phyloP scores from a whole-genome alignment of 2,113 vertebrate genomes.

The Gambusia holbrooki region DNA sequence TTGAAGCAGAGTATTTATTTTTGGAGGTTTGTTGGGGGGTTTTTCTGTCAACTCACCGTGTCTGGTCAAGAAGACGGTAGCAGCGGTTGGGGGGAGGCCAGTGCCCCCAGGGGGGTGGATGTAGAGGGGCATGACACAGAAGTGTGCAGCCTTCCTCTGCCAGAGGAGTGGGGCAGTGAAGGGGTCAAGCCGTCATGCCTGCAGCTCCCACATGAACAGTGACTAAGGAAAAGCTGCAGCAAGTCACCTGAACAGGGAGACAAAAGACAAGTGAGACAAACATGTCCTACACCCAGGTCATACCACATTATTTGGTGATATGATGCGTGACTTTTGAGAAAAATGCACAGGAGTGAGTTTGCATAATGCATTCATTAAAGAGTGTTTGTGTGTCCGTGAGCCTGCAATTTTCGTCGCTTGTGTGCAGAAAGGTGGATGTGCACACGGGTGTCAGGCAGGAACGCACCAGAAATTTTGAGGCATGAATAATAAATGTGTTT shows the following conservation, averaged over 20 bases:
- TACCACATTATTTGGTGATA: not conserved
- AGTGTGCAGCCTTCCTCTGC: conserved; percentile 65
- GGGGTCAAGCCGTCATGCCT: conserved; percentile 73
- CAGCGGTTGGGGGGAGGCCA: conserved; percentile 34
- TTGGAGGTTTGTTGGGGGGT: not conserved
- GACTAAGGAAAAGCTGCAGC: conserved; percentile 24
- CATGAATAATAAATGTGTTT: conserved; percentile 63
- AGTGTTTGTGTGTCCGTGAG: not conserved
- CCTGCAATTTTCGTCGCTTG: not conserved
- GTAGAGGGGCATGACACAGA: conserved; percentile 69
- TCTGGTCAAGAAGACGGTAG: conserved; percentile 46
- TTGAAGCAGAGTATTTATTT: not conserved
- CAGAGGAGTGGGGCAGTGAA: conserved; percentile 50
- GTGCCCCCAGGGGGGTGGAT: conserved; percentile 57
- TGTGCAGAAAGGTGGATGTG: not conserved
- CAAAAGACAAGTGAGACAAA: conserved; percentile 17
- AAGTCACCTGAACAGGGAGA: conserved; percentile 45
- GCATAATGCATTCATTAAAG: not conserved
- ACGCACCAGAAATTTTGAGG: conserved; percentile 17
- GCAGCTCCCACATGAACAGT: conserved; percentile 56
- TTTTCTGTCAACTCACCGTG: conserved; percentile 63
- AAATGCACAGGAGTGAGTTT: conserved; percentile 24
- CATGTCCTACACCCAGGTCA: not conserved
- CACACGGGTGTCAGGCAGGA: conserved; percentile 17
- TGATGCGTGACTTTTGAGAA: not conserved